These are phyloP conservation scores for Heliothis subflexa DNA, from an alignment of 1,140 invertebrate genomes.

Conservation along the genomic window DNA sequence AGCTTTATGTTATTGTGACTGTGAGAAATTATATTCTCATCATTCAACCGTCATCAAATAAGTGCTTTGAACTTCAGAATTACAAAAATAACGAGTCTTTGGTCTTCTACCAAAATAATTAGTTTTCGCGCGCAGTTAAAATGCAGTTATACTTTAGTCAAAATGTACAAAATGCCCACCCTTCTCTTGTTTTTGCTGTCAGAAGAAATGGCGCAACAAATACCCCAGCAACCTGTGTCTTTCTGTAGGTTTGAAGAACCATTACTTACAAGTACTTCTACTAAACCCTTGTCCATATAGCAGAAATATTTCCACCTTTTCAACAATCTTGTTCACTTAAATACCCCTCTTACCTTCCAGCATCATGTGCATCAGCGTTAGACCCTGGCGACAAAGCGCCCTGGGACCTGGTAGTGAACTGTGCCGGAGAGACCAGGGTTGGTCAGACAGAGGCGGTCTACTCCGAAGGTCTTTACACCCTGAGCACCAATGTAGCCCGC, in stretches of 20 bases:
- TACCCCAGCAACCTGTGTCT: no score
- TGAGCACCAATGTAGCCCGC: slow-evolving; percentile 93
- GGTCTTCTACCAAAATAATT: no score
- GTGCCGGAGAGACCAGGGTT: slow-evolving; percentile 95
- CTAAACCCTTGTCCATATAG: not conserved
- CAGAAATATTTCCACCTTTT: not conserved
- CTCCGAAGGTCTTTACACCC: slow-evolving; percentile 94
- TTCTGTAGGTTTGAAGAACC: not conserved
- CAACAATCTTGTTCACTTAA: not conserved
- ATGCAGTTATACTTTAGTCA: no score
- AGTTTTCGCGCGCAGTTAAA: no score
- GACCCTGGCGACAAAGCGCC: slow-evolving; percentile 84
- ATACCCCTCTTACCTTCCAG: slow-evolving; percentile 76
- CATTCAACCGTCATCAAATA: no score
- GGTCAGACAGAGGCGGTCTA: slow-evolving; percentile 96
- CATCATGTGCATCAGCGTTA: slow-evolving; percentile 92
- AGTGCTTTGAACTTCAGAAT: no score
- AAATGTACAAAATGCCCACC: no score
- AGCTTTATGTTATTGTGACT: not conserved
- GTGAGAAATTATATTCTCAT: no score
- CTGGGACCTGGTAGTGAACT: slow-evolving; percentile 95
- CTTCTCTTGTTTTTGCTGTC: no score
- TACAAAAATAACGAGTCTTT: no score
- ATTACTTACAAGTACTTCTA: no score
- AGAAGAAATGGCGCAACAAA: no score